Evolutionary conservation across 2,797 vertebrate genomes (phyloP).

Genomic region (Psittacula echo): DNA sequence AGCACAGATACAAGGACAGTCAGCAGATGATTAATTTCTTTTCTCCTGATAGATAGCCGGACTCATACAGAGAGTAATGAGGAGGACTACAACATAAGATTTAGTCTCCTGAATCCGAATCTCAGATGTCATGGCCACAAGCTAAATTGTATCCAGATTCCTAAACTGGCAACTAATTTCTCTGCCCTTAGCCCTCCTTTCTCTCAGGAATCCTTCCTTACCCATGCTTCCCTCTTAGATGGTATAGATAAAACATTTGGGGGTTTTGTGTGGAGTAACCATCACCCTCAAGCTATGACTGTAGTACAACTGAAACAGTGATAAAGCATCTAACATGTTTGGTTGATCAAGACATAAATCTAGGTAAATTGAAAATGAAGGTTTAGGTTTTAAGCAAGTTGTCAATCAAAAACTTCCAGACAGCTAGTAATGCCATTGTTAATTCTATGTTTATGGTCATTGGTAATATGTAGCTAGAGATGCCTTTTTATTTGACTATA

Average conservation of each 20-base stretch:
- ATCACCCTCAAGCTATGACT: neutral
- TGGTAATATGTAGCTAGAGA: neutral
- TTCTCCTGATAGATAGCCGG: neutral
- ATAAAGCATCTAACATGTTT: neutral
- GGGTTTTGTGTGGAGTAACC: neutral
- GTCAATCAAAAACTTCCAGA: neutral
- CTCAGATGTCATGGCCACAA: neutral
- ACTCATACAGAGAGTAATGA: neutral
- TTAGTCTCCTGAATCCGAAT: neutral
- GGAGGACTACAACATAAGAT: neutral
- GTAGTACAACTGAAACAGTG: neutral
- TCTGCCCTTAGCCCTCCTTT: neutral
- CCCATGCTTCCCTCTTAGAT: neutral
- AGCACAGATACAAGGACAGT: neutral
- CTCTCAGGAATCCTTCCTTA: neutral
- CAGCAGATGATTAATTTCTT: neutral
- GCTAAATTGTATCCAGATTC: neutral
- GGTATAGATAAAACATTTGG: fast-evolving
- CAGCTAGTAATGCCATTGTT: neutral
- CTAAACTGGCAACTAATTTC: neutral
- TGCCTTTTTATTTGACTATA: neutral
- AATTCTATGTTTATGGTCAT: neutral
- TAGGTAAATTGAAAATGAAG: neutral
- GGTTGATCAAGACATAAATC: neutral
- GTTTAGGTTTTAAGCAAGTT: neutral